phyloP scores from a whole-genome alignment of 2,113 vertebrate genomes.

The Proteles cristata region DNA sequence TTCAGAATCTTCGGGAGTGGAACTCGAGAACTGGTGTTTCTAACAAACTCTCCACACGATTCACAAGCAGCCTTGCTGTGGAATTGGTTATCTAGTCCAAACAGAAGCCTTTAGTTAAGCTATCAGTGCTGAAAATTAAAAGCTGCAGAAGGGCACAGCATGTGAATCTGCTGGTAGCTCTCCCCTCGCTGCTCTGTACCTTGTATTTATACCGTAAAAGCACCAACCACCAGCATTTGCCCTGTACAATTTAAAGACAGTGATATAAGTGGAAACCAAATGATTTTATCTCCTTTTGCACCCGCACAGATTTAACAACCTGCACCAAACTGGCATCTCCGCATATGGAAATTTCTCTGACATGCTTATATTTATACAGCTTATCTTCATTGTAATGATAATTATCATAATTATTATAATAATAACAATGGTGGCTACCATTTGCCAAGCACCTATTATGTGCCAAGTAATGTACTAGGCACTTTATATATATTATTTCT shows the following conservation, averaged over 20 bases:
- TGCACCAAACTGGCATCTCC: neutral
- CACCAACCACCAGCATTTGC: neutral
- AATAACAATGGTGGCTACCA: neutral
- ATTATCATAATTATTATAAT: neutral
- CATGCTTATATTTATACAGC: neutral
- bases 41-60: neutral
- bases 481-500: neutral
- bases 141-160: neutral
- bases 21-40: neutral
- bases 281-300: neutral
- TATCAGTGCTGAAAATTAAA: neutral
- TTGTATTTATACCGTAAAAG: neutral
- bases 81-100: neutral
- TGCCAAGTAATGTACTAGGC: neutral
- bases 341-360: neutral
- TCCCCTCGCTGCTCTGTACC: neutral
- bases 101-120: neutral
- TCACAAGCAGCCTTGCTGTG: neutral
- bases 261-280: neutral
- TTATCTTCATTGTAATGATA: constrained; percentile 28
- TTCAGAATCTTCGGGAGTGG: neutral
- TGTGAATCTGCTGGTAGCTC: neutral
- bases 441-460: constrained; percentile 20
- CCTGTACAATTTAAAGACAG: neutral
- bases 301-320: neutral